These are phyloP conservation scores for Nasonia giraulti DNA, from an alignment of 1,140 invertebrate species.

Conservation along the genomic window DNA sequence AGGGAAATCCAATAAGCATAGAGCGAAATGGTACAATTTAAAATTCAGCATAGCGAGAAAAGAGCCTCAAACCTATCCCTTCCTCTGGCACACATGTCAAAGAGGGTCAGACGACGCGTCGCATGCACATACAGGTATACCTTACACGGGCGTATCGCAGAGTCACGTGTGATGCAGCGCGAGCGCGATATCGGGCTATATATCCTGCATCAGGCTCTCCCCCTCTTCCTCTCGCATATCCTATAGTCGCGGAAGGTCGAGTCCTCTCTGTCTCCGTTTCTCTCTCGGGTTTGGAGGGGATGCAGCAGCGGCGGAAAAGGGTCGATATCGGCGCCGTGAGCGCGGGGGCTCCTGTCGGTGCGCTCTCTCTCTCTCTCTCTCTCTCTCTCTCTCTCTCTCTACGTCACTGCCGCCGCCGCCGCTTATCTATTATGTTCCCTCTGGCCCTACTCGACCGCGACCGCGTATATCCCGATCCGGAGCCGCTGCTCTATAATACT, in stretches of 20 bases:
- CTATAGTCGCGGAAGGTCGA: constrained; percentile 20
- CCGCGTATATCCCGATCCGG: not conserved
- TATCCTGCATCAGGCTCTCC: not conserved
- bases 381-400: not conserved
- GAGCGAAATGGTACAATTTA: constrained; percentile 26
- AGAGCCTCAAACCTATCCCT: not conserved
- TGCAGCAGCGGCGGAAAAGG: not conserved
- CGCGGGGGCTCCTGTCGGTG: not conserved
- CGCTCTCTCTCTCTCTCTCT: not conserved
- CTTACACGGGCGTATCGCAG: not conserved
- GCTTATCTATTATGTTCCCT: constrained; percentile 60
- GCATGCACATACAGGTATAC: too few relatives aligned
- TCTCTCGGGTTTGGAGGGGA: not conserved
- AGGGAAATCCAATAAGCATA: constrained; percentile 13
- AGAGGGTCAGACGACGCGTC: not conserved
- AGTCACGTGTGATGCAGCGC: not conserved
- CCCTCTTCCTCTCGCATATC: not conserved
- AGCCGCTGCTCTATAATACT: constrained; percentile 42
- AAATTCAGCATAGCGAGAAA: constrained; percentile 32
- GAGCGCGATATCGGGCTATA: constrained; percentile 3
- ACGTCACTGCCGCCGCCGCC: constrained; percentile 21
- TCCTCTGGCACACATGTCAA: not conserved
- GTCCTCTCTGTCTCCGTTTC: not conserved
- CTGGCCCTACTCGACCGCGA: not conserved
- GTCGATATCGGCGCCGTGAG: constrained; percentile 18